Percentiles rank a stretch among this genome's conserved stretches.
phyloP scores from a whole-genome alignment of 2,888 invertebrate species.

The Helobdella robusta region DNA sequence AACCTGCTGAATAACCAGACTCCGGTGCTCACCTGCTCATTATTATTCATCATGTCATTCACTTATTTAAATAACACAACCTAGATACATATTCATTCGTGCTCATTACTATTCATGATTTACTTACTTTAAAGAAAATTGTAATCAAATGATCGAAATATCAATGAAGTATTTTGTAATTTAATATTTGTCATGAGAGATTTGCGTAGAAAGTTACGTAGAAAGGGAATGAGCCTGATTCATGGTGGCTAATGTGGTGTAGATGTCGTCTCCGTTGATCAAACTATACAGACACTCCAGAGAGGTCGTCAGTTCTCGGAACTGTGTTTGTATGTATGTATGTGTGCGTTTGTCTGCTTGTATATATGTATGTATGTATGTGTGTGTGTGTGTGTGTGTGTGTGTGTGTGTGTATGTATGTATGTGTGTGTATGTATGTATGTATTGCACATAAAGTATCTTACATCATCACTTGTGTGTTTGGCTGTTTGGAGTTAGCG shows the following conservation, averaged over 20 bases:
- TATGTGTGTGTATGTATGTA: not conserved
- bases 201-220: too few species aligned
- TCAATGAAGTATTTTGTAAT: too few species aligned
- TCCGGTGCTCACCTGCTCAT: not conserved
- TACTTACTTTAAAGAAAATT: too few species aligned
- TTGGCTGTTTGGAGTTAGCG: not conserved
- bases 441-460: too few species aligned
- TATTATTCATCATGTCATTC: too few species aligned
- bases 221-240: too few species aligned
- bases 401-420: not conserved
- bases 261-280: constrained; percentile 98
- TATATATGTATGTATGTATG: not conserved
- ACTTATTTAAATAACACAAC: too few species aligned
- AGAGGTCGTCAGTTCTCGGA: constrained; percentile 57
- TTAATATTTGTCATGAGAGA: too few species aligned
- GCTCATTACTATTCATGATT: too few species aligned
- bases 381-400: constrained; percentile 9
- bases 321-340: constrained; percentile 42
- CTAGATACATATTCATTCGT: too few species aligned
- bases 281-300: constrained; percentile 67
- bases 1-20: constrained; percentile 68
- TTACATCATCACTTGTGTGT: too few species aligned
- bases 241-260: constrained; percentile 75
- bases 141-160: too few species aligned
- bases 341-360: constrained; percentile 9